A percentile compares a stretch with the other conserved stretches of the same genome.
Evolutionary conservation across 2,113 vertebrate genomes (phyloP).

Genomic region (Baryphthengus martii): DNA sequence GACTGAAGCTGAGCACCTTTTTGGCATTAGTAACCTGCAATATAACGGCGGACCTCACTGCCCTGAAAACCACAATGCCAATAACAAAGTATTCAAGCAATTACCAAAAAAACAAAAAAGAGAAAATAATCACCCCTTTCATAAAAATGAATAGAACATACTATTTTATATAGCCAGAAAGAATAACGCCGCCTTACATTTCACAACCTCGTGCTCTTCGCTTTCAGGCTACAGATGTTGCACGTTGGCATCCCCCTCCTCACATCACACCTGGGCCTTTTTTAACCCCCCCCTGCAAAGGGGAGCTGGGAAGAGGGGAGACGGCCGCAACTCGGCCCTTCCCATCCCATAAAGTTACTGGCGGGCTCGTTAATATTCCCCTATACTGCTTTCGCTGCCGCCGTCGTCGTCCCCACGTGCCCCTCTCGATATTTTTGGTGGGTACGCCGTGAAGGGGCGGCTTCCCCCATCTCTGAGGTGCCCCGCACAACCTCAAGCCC

Average conservation of each 20-base stretch:
- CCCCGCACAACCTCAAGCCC: not conserved
- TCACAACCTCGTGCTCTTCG: not conserved
- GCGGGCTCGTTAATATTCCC: not conserved
- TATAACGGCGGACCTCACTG: conserved; percentile 11
- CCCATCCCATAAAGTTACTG: not conserved
- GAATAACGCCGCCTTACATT: not conserved
- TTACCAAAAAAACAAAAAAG: not conserved
- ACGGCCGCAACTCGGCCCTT: not conserved
- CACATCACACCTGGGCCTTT: not conserved
- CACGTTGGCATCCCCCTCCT: not conserved
- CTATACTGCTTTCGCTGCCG: not conserved
- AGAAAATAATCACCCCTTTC: not conserved
- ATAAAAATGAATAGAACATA: accelerated
- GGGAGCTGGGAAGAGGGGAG: not conserved
- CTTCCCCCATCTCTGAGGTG: not conserved
- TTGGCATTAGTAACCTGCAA: conserved; percentile 33
- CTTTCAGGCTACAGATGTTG: not conserved
- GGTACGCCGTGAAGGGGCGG: accelerated
- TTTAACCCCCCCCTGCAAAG: not conserved
- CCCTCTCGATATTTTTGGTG: not conserved
- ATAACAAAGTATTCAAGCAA: conserved; percentile 18
- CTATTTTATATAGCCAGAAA: not conserved
- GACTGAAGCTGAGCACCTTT: conserved; percentile 34
- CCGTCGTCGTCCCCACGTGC: not conserved
- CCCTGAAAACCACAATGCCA: conserved; percentile 40